Conservation (phyloP, 2,113 vertebrate genomes). For the Grus americana region DNA sequence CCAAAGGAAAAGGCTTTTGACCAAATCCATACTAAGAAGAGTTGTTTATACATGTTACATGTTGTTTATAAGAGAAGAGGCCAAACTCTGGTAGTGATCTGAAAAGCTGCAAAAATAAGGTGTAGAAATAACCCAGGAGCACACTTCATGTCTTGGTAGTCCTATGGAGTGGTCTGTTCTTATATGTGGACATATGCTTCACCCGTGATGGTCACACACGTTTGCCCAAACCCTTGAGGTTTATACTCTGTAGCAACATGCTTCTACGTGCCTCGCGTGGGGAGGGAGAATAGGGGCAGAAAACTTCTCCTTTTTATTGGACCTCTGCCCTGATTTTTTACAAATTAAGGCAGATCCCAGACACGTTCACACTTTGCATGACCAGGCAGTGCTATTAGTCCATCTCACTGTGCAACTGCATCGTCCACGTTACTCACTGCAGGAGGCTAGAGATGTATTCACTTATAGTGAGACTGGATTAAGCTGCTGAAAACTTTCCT, state of each 20-base stretch:
- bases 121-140: not conserved
- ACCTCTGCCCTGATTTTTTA: not conserved
- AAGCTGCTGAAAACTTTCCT: not conserved
- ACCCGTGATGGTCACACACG: accelerated
- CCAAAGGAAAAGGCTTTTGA: not conserved
- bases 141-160: not conserved
- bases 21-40: not conserved
- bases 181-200: not conserved
- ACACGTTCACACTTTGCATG: not conserved
- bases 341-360: not conserved
- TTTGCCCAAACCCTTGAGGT: not conserved
- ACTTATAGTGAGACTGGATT: not conserved
- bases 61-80: not conserved
- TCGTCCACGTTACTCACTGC: accelerated
- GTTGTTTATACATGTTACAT: no score
- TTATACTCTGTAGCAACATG: not conserved
- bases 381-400: not conserved
- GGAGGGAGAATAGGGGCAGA: not conserved
- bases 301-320: not conserved
- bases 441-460: not conserved
- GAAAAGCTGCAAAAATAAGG: not conserved
- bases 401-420: not conserved
- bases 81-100: not conserved
- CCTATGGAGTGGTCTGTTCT: not conserved
- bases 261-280: accelerated